Base-by-base conservation (phyloP, 2,888 invertebrate species). In the Emmelina monodactyla region DNA sequence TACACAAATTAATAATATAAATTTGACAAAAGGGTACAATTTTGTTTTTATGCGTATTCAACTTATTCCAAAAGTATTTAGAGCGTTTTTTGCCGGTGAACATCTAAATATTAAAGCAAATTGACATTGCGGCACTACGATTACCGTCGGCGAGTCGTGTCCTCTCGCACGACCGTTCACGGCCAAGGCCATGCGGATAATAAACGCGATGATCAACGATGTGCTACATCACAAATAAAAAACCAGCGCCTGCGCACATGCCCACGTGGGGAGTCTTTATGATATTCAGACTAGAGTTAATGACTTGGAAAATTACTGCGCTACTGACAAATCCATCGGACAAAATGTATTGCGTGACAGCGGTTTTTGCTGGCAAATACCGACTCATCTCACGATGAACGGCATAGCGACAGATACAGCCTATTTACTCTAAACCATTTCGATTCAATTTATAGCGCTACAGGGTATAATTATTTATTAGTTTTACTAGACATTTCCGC, bases 121-220 rank as follows among this genome's bases (percentile, higher is more conserved):
- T 25, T 25, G 25, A 25, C 25, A 25, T 25, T 25, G 25, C 25
- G 25, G 25, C 25, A 25, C 19, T n/a, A 9, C 19, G 5, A 19
- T 19, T 19, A 19, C 19, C 25, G 25, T n/a, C n/a, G n/a, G n/a
- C n/a, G n/a, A n/a, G 51, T 49, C 46, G 55, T 59, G 62, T 64
- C 65, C 62, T 58, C 55, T 52, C 50, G 57, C 57, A 50, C 69
- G 72, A 62, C 63, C 73, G 75, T 73, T 76, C 79, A 78, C 71
- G 73, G 78, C 67, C 78, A 79, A 79, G 78, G 78, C 67, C 78
- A 68, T 60, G 55, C 51, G 60, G 60, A 71, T 67, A 73, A 75
- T 75, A 67, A 71, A 69, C 62, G 65, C 64, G 62, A 69, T 72
- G 70, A 73, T 60, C 63, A 63, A 67, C 63, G 67, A 68, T 59